These are phyloP conservation scores for Allacma fusca DNA, from an alignment of 2,888 invertebrate genomes.

Conservation along the genomic window DNA sequence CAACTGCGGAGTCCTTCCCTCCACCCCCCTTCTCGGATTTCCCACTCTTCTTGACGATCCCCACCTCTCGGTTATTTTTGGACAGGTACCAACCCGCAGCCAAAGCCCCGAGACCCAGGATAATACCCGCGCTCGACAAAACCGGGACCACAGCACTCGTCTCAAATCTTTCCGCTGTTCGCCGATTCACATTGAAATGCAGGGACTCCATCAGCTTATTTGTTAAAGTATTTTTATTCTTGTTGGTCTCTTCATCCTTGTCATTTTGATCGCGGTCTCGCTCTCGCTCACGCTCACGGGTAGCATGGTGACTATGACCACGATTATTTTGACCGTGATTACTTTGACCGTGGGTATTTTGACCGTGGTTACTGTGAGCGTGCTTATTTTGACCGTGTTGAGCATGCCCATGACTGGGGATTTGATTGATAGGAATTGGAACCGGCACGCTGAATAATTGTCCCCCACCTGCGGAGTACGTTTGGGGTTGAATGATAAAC, in stretches of 20 bases:
- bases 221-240: slow-evolving; percentile 32
- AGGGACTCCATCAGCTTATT: slow-evolving; percentile 57
- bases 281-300: slow-evolving; percentile 17
- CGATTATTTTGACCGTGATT: slow-evolving; percentile 44
- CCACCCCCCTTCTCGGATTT: background rate
- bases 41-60: slow-evolving; percentile 51
- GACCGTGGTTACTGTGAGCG: slow-evolving; percentile 28
- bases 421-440: slow-evolving; percentile 61
- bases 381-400: slow-evolving; percentile 44
- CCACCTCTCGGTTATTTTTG: slow-evolving; percentile 59
- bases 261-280: background rate
- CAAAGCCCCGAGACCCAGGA: slow-evolving; percentile 59
- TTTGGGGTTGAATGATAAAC: slow-evolving; percentile 61
- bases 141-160: slow-evolving; percentile 58
- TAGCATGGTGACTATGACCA: slow-evolving; percentile 14
- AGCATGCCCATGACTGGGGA: slow-evolving; percentile 38
- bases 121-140: slow-evolving; percentile 58
- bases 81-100: slow-evolving; percentile 61
- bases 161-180: slow-evolving; percentile 56
- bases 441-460: slow-evolving; percentile 62
- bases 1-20: slow-evolving; percentile 34
- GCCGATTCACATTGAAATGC: slow-evolving; percentile 50
- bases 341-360: slow-evolving; percentile 28
- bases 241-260: slow-evolving; percentile 9
- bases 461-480: slow-evolving; percentile 61